Evolutionary conservation across 2,113 vertebrate genomes (phyloP).

Genomic region (Myotis yumanensis): DNA sequence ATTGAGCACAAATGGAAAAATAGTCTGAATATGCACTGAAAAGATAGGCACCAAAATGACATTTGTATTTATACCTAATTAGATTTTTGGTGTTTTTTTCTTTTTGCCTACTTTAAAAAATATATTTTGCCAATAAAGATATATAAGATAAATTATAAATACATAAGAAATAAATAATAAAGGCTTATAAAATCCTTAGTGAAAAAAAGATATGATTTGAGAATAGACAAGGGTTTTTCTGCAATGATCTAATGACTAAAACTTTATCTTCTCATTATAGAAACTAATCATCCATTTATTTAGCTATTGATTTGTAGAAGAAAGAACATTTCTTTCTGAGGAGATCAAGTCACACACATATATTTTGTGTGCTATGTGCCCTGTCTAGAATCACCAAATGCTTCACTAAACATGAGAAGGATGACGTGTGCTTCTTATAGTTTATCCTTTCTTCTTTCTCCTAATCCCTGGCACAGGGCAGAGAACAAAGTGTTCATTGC

Average conservation of each 20-base stretch:
- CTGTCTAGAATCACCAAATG: background rate
- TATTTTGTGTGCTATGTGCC: background rate
- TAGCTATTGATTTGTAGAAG: conserved; percentile 8
- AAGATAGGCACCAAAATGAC: background rate
- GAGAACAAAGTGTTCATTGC: background rate
- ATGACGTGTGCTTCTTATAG: background rate
- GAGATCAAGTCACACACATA: background rate
- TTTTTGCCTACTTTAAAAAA: background rate
- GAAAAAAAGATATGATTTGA: background rate
- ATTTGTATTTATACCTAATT: background rate
- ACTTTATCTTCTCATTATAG: background rate
- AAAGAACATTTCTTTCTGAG: background rate
- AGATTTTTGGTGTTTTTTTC: background rate
- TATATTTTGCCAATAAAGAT: background rate
- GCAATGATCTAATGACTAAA: background rate
- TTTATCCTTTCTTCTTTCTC: background rate
- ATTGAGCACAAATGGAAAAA: background rate
- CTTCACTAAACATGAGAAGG: background rate
- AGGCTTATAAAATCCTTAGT: background rate
- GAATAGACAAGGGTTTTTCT: background rate
- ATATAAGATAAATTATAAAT: background rate
- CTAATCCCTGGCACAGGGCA: background rate
- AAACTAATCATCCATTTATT: background rate
- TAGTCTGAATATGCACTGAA: background rate
- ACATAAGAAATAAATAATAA: background rate